Evolutionary conservation across 2,113 vertebrate genomes (phyloP).

Genomic region (Limnothrissa miodon): DNA sequence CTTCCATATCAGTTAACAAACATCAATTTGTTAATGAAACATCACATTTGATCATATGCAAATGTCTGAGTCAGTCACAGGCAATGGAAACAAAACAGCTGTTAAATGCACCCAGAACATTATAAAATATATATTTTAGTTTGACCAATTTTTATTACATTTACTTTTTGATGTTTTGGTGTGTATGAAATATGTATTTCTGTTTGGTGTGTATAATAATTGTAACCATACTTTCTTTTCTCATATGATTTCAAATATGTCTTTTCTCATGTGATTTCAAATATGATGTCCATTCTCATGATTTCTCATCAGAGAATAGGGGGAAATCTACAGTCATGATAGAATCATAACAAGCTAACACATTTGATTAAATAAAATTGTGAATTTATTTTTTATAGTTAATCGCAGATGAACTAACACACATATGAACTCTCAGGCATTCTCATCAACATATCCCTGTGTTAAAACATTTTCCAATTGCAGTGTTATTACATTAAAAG

Average conservation of each 20-base stretch:
- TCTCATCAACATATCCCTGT: background rate
- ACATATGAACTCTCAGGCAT: background rate
- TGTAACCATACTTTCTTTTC: background rate
- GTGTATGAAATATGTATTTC: background rate
- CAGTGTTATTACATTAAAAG: background rate
- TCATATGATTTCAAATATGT: background rate
- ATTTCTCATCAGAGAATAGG: no score
- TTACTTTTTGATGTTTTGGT: no score
- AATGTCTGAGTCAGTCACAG: background rate
- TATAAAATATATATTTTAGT: background rate
- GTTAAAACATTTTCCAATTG: slow-evolving; percentile 4
- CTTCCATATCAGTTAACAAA: slow-evolving; percentile 11
- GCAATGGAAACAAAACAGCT: background rate
- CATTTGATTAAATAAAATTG: slow-evolving; percentile 3
- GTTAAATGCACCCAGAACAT: background rate
- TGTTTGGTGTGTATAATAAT: background rate
- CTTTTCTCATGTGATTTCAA: background rate
- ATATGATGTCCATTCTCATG: background rate
- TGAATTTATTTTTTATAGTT: background rate
- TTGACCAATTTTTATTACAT: no score
- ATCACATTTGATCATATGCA: background rate
- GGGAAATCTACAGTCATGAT: no score
- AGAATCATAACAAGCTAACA: no score
- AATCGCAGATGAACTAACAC: background rate
- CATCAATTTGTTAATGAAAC: background rate